Evolutionary conservation across 2,113 vertebrate species (phyloP).

Genomic region (Salvator merianae): DNA sequence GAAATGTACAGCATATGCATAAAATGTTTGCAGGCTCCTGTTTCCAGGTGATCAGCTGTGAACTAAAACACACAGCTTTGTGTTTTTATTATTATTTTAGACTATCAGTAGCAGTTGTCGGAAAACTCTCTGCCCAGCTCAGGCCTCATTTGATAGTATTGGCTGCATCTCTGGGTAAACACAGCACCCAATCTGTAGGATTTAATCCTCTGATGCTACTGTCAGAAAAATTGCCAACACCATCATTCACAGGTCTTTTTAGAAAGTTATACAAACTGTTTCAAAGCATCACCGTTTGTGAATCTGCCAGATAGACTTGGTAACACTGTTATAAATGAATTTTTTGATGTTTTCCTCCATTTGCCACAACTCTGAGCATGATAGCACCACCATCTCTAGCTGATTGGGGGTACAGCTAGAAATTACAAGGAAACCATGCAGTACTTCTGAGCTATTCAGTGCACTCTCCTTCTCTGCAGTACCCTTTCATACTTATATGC

Average conservation of each 20-base stretch:
- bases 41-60: slow-evolving; percentile 8
- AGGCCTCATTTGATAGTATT: background rate
- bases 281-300: background rate
- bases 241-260: background rate
- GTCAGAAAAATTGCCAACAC: background rate
- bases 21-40: background rate
- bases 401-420: too few species aligned
- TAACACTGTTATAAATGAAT: background rate
- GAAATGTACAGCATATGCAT: background rate
- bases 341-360: background rate
- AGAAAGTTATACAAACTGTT: background rate
- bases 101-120: background rate
- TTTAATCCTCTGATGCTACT: background rate
- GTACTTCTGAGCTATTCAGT: too few species aligned
- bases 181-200: background rate
- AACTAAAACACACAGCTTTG: background rate
- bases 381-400: too few species aligned
- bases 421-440: too few species aligned
- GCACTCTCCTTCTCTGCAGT: too few species aligned
- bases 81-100: too few species aligned
- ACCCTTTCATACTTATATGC: too few species aligned
- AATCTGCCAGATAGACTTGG: background rate
- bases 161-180: slow-evolving; percentile 1
- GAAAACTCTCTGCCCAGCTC: slow-evolving; percentile 8
- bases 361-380: too few species aligned